phyloP scores from a whole-genome alignment of 30 jellyfish, hydroid and myxozoan genomes.

The Cassiopea andromeda region DNA sequence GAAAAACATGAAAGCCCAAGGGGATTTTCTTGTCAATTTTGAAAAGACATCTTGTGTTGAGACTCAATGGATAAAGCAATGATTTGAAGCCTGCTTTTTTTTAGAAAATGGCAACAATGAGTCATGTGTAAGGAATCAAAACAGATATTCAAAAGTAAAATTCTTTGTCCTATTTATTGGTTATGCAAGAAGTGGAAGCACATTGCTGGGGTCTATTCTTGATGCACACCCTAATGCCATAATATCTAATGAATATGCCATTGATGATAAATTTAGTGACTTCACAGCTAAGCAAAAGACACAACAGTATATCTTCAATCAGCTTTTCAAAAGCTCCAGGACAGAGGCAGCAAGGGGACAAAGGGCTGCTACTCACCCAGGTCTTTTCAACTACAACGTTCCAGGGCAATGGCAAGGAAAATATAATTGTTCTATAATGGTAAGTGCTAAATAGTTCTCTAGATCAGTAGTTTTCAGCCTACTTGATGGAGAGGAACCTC shows the following conservation, averaged over 20 bases:
- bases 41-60: no score
- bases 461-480: no score
- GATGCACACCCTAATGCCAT: conserved; percentile 89
- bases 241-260: conserved; percentile 84
- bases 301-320: conserved; percentile 42
- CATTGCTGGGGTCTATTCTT: conserved; percentile 78
- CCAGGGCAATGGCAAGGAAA: conserved; percentile 92
- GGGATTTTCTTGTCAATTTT: no score
- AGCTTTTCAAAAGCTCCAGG: conserved; percentile 64
- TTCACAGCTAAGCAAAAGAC: conserved; percentile 37
- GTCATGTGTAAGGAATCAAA: not conserved
- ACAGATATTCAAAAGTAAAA: conserved; percentile 40
- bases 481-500: no score
- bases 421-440: conserved; percentile 66
- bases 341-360: conserved; percentile 50
- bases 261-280: conserved; percentile 44
- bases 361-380: conserved; percentile 46
- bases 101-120: not conserved
- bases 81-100: not conserved
- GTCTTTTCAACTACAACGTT: conserved; percentile 66
- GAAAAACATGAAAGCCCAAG: no score
- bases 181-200: conserved; percentile 92
- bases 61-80: not conserved
- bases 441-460: conserved; percentile 6
- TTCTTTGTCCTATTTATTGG: conserved; percentile 82